Evolutionary conservation across 2,797 vertebrate genomes (phyloP), one percentile per base, ranked within the genome.

Genomic region (Acestrorhynchus altus): DNA sequence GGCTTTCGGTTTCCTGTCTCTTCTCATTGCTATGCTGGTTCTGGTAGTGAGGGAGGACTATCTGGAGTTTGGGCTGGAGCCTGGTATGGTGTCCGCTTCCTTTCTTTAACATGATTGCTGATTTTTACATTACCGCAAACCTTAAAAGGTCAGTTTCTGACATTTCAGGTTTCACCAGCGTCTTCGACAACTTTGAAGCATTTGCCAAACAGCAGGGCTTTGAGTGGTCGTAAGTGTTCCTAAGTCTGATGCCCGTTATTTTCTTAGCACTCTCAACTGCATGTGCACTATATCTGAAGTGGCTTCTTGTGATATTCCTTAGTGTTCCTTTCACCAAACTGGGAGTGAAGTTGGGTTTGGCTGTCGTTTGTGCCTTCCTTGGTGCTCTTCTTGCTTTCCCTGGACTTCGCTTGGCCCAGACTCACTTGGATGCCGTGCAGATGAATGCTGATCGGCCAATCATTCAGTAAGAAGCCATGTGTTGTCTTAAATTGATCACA

Each of bases 401-500:
- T 0, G 96, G 98, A 44, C 94, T 99, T 79, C 94, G 97, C 16
- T 83, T 99, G 91, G 96, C 97, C 47, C 98, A 98, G 92, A 99
- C 96, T 0, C 97, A 99, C 83, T 89, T 96, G 0, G 97, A 98
- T 0, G 95, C 97, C 0, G 92, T 98, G 0, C 91, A 94, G 86
- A 90, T 96, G 92, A 94, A 95, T 0, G 89, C 93, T 0, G 90
- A 91, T 76, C 92, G 87, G 4, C 98, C 97, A 0, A 47, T 95
- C 79, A 88, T 96, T 64, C 96, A 97, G 97, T 98, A 89, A 84
- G 90, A 84, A 31, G 1, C 54, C 24, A 9, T 11, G 12, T 10
- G 24, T 47, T 42, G 8, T n/a, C 0, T 51, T 16, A 11, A 16
- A n/a, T 15, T 44, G 26, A 73, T 22, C 22, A 1, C 9, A n/a